These are phyloP conservation scores for Ips typographus DNA, from an alignment of 1,140 invertebrate genomes.

Conservation along the genomic window DNA sequence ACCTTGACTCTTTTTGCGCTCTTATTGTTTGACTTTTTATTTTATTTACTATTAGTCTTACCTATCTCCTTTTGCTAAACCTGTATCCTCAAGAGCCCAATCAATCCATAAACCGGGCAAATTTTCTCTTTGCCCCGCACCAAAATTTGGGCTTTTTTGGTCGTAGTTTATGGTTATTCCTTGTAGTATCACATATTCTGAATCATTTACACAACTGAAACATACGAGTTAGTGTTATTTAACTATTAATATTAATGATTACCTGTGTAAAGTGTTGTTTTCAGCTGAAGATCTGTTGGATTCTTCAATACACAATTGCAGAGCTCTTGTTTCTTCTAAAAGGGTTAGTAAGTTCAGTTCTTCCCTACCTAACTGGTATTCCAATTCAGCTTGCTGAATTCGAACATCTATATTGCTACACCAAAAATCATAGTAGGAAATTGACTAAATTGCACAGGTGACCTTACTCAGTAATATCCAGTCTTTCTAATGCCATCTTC, in stretches of 20 bases:
- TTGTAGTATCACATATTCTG: constrained; percentile 58
- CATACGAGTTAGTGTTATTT: not conserved
- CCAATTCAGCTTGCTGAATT: constrained; percentile 85
- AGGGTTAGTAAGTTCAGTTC: constrained; percentile 82
- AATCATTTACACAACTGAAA: constrained; percentile 58
- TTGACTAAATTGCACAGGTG: not conserved
- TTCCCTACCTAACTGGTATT: constrained; percentile 83
- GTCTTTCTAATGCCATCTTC: constrained; percentile 70
- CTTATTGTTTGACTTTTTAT: not conserved
- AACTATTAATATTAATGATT: constrained; percentile 8
- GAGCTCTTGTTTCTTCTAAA: constrained; percentile 77
- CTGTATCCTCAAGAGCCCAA: constrained; percentile 75
- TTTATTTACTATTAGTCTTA: constrained; percentile 46
- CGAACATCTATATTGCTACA: constrained; percentile 83
- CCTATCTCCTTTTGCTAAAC: constrained; percentile 75
- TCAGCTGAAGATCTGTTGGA: constrained; percentile 55
- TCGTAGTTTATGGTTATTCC: constrained; percentile 68
- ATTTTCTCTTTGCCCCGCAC: constrained; percentile 60
- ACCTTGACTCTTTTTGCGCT: not conserved
- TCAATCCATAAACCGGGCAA: constrained; percentile 66
- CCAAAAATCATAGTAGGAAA: not conserved
- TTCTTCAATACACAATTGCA: constrained; percentile 76
- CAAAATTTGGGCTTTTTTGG: constrained; percentile 66
- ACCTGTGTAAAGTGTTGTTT: constrained; percentile 67
- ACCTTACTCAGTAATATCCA: constrained; percentile 73